Evolutionary conservation across 2,888 invertebrate genomes (phyloP), one percentile per base, ranked within the genome.

Genomic region (Cephus sareptanus): DNA sequence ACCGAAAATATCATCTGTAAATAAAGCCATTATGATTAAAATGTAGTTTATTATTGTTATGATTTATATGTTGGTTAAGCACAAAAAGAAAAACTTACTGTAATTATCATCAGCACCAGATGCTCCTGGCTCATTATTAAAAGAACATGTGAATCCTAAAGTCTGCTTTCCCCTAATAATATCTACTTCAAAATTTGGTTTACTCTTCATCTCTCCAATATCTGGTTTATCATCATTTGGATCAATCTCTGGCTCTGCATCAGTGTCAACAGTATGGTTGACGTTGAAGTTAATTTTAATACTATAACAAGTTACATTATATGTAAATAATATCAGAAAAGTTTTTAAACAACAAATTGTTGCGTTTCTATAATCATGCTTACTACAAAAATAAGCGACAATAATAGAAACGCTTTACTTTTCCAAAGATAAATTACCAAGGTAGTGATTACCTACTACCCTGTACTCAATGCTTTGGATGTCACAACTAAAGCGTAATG

Each of bases 181-280:
- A 88, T 98, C 98, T 80, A 99, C 95, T 88, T 96, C 96, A 91
- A 99, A 99, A 85, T 95, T 95, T 0, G 99, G 99, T 90, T 96
- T 96, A 75, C 98, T 98, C 81, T 96, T 95, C 95, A 98, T 95
- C 91, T 97, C 97, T 0, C 95, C 94, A 82, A 96, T 92, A 84
- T 97, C 96, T 73, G 95, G 94, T 91, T 96, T 96, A 77, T 96
- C 95, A 11, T 92, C 91, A 81, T 92, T 91, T 1, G 93, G 93
- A 83, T 95, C 94, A 3, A 94, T 83, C 79, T 95, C 95, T 1
- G 95, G 94, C 75, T 95, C 96, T 6, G 94, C 89, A 1, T 95
- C 95, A 0, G 97, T 94, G 89, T 98, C 98, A 0, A 99, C 98
- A 0, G 98, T 97, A 92, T 98, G 98, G 91, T 99, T 99, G 0